Conservation (phyloP, 2,888 invertebrate genomes). For the Pandemis corylana region DNA sequence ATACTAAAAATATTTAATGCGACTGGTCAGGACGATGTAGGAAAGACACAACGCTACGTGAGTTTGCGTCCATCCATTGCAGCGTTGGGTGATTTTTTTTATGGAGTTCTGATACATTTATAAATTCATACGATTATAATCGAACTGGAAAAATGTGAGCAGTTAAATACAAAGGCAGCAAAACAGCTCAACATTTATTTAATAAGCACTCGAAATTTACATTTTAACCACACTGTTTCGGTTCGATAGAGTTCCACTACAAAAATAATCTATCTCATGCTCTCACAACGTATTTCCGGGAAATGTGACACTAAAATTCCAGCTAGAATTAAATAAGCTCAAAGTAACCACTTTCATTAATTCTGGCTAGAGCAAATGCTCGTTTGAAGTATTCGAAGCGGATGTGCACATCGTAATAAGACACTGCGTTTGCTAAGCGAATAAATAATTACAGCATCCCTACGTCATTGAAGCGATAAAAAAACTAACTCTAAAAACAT, state of each 20-base stretch:
- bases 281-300: constrained; percentile 38
- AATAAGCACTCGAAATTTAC: neutral
- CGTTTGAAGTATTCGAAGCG: constrained; percentile 39
- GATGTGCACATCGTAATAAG: constrained; percentile 44
- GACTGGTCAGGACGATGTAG: constrained; percentile 1
- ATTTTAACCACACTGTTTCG: constrained; percentile 22
- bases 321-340: constrained; percentile 42
- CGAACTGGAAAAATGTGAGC: constrained; percentile 20
- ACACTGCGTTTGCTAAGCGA: constrained; percentile 62
- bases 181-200: neutral
- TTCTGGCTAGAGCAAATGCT: constrained; percentile 22
- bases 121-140: constrained; percentile 5
- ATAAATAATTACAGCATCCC: constrained; percentile 64
- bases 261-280: constrained; percentile 42
- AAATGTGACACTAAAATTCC: constrained; percentile 42
- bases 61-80: neutral
- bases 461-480: constrained; percentile 65
- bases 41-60: neutral
- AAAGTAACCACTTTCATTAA: constrained; percentile 33
- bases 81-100: neutral
- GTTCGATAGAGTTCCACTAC: constrained; percentile 27
- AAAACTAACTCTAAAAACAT: constrained; percentile 64
- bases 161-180: neutral
- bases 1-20: neutral
- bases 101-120: neutral